Evolutionary conservation across 1,140 invertebrate species (phyloP), one percentile per base, ranked within the genome.

Genomic region (Drosophila erecta): DNA sequence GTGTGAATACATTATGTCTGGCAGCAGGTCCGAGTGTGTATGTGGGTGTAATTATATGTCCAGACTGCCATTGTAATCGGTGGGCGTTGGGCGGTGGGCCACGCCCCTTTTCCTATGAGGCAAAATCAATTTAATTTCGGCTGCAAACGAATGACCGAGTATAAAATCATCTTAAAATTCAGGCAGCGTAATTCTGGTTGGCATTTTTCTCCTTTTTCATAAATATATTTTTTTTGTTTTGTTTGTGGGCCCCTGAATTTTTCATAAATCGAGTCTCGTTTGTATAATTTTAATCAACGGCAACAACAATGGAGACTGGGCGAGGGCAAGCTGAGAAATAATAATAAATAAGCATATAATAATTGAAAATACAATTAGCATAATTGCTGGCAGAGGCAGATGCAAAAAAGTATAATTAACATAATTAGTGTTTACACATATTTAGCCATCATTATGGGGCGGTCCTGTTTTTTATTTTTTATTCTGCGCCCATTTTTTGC

Each of bases 321-420:
- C 17, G 10, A 7, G 38, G 35, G 60, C 44, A 58, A 33, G 35
- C 58, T 62, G 59, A 59, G 77, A 76, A 86, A 86, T 72, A 86
- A 87, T 79, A 87, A 87, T 86, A 86, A 85, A 85, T 85, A 85
- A 85, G 79, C 81, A 78, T 85, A 85, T 81, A 87, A 81, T 86
- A 87, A 86, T 86, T 86, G 81, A 87, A 81, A 79, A 87, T 76
- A 86, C 81, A 86, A 85, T 85, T 85, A 86, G 81, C 81, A 85
- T 86, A 85, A 86, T 86, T 85, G 81, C 51, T 40, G 57, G 43
- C 65, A 51, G 27, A 62, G 14, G 44, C 44, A 17, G n/a, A 41
- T 7, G 40, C 40, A 38, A 75, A 61, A 67, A 61, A 49, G 44
- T 66, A 81, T 87, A 87, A 86, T 86, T 87, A 86, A 72, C 83